Percentiles rank a stretch among this genome's conserved stretches.
phyloP scores from a whole-genome alignment of 2,888 invertebrate genomes.

The Julus scandinavius region DNA sequence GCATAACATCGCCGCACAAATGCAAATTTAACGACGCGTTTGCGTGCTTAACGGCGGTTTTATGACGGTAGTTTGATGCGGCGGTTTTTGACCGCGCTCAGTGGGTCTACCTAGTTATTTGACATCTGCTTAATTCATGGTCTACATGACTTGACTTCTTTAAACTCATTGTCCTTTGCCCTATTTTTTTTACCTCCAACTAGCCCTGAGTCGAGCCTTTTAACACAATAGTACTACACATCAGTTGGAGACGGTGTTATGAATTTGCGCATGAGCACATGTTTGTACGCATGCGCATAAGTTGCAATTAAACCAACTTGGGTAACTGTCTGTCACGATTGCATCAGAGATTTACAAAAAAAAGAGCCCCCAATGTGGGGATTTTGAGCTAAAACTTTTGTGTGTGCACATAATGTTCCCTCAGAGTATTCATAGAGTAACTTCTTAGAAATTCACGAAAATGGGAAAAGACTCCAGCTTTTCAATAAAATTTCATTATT shows the following conservation, averaged over 20 bases:
- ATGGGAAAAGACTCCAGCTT: too few species aligned
- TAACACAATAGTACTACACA: too few species aligned
- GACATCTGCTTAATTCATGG: slow-evolving; percentile 4
- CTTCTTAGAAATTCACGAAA: neutral
- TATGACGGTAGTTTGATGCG: neutral
- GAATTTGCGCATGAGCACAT: too few species aligned
- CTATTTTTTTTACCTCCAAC: neutral
- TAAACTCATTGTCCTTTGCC: neutral
- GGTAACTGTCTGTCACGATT: too few species aligned
- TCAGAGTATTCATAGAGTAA: neutral
- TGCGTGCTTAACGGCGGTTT: slow-evolving; percentile 43
- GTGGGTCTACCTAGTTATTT: slow-evolving; percentile 8
- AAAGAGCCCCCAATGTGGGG: too few species aligned
- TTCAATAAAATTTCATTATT: too few species aligned
- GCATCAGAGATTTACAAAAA: too few species aligned
- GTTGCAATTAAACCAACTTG: too few species aligned
- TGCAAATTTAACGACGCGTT: slow-evolving; percentile 46
- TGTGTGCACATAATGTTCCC: too few species aligned
- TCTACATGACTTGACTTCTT: neutral
- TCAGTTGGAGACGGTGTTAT: too few species aligned
- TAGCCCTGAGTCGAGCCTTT: neutral
- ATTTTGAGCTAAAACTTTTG: too few species aligned
- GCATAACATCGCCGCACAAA: slow-evolving; percentile 45
- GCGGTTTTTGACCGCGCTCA: neutral
- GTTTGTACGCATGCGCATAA: too few species aligned